Evolutionary conservation across 2,888 invertebrate genomes (phyloP), one percentile per base, ranked within the genome.

Genomic region (Nephrotoma guestfalica): DNA sequence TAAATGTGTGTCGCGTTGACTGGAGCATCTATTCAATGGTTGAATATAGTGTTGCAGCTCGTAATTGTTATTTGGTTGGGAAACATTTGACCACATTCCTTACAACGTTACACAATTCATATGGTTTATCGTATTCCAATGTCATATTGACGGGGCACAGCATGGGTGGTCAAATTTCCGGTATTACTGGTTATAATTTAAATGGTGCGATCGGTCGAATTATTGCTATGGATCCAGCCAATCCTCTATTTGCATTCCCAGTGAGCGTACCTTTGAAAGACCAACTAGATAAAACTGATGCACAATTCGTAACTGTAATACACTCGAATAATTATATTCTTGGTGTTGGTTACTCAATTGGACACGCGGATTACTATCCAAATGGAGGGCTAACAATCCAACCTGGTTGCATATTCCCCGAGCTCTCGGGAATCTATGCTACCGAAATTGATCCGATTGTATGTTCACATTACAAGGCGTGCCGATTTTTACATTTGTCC

Each of bases 221-320:
- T 86, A 91, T 91, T 87, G 91, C 91, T 6, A 88, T 91, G 86
- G 91, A 91, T 89, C 91, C 91, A 71, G 91, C 91, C 2, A 91
- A 90, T 6, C 91, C 91, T 9, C 88, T 91, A 6, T 91, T 91
- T 87, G 90, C 90, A 0, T 86, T 91, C 87, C 91, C 91, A 0
- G 88, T 90, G 0, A 90, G 89, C 15, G 90, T 91, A 5, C 89
- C 90, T 15, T 86, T 89, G 18, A 88, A 89, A 86, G 91, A 90
- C 87, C 89, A 91, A 0, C 86, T 91, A 42, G 91, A 91, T 87
- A 87, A 88, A 51, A 89, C 88, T 0, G 91, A 91, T 88, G 91
- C 90, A 40, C 88, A 89, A 88, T 91, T 89, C 87, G 91, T 91
- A 0, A 91, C 91, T 88, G 90, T 91, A 85, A 87, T 91, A 87